Conservation (phyloP, 2,888 invertebrate genomes). For the Rugalucina vietnamica region DNA sequence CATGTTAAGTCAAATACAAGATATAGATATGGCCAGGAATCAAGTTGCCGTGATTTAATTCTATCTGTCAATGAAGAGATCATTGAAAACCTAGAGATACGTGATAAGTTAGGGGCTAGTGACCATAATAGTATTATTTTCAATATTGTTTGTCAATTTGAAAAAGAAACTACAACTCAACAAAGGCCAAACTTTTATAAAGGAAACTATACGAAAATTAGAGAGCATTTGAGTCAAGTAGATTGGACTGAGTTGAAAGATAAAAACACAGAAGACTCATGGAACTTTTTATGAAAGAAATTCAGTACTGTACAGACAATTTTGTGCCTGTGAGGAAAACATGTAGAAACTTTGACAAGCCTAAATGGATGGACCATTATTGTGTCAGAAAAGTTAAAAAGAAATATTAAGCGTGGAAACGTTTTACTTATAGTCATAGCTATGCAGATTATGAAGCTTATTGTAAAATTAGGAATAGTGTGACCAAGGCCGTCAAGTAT, state of each 20-base stretch:
- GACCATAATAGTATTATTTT: conserved; percentile 22
- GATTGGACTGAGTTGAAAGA: not conserved
- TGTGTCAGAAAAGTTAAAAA: conserved; percentile 20
- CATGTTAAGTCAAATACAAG: conserved; percentile 1
- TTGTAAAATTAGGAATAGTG: conserved; percentile 6
- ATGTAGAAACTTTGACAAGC: not conserved
- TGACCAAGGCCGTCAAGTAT: conserved; percentile 18
- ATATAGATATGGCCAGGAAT: not conserved
- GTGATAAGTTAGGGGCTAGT: conserved; percentile 12
- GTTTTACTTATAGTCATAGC: conserved; percentile 27
- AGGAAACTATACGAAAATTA: conserved; percentile 1
- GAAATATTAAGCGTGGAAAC: conserved; percentile 40
- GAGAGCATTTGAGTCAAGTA: not conserved
- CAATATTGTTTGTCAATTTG: not conserved
- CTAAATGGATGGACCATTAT: conserved; percentile 18
- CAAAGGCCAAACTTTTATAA: conserved; percentile 11
- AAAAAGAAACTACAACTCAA: not conserved
- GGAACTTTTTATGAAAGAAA: not conserved
- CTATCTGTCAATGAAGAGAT: not conserved
- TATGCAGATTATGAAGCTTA: conserved; percentile 1
- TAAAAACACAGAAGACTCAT: not conserved
- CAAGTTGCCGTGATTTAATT: conserved; percentile 10
- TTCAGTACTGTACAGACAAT: not conserved
- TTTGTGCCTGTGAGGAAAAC: conserved; percentile 6
- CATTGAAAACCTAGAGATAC: conserved; percentile 8